Conservation (phyloP, 2,797 vertebrate genomes). For the Pelochelys cantorii region DNA sequence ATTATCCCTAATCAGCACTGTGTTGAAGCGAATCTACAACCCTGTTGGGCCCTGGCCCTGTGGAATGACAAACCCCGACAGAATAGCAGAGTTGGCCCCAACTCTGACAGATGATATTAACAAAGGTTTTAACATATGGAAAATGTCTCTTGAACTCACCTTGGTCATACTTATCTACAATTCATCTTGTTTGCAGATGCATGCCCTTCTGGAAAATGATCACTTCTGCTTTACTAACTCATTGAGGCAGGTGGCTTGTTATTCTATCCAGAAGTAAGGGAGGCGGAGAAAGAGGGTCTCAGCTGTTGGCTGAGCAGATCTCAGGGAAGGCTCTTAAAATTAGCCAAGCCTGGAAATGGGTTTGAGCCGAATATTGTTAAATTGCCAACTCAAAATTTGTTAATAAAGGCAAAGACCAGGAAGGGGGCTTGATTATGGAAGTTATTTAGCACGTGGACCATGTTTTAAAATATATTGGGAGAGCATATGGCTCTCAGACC, state of each 20-base stretch:
- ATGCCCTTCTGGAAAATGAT: neutral
- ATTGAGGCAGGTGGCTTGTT: neutral
- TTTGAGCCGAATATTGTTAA: neutral
- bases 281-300: neutral
- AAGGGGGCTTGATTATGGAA: accelerated
- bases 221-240: neutral
- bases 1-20: too few relatives aligned
- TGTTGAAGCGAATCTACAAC: too few relatives aligned
- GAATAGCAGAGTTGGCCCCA: neutral
- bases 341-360: neutral
- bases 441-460: neutral
- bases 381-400: neutral
- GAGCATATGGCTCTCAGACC: neutral
- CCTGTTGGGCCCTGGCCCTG: too few relatives aligned
- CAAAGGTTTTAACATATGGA: accelerated
- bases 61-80: neutral
- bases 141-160: neutral
- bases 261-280: neutral
- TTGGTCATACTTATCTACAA: neutral
- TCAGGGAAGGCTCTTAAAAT: neutral
- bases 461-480: neutral
- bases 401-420: neutral
- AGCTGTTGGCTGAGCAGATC: neutral
- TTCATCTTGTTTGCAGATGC: neutral
- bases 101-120: neutral